Conservation (phyloP, 2,888 invertebrate species). For the Eupithecia abbreviata region DNA sequence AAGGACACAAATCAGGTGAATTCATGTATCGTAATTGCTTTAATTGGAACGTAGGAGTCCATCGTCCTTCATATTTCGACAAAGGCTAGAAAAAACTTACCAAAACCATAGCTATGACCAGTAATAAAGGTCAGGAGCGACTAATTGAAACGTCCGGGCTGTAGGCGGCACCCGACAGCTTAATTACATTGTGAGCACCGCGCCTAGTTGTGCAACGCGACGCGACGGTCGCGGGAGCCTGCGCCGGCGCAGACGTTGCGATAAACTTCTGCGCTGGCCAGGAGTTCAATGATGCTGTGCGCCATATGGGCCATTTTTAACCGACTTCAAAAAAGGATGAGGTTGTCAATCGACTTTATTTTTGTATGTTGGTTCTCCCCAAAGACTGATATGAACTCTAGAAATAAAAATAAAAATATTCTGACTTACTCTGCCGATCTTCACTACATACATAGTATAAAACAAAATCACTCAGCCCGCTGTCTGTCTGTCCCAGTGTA, state of each 20-base stretch:
- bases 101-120: background rate
- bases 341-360: too few species aligned
- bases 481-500: too few species aligned
- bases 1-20: background rate
- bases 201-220: slow-evolving; percentile 59
- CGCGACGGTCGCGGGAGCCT: slow-evolving; percentile 60
- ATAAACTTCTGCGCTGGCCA: background rate
- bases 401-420: background rate
- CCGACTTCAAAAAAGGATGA: background rate
- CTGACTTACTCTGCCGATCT: background rate
- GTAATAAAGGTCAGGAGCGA: slow-evolving; percentile 7
- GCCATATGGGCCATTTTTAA: too few species aligned
- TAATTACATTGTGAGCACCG: slow-evolving; percentile 62
- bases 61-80: background rate
- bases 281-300: background rate
- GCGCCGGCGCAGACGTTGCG: slow-evolving; percentile 48
- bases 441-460: too few species aligned
- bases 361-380: too few species aligned
- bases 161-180: slow-evolving; percentile 63
- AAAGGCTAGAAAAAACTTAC: background rate
- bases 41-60: background rate
- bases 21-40: background rate
- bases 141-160: slow-evolving; percentile 70
- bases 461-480: too few species aligned
- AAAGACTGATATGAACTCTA: background rate